Base-by-base conservation (phyloP, 2,113 vertebrate genomes). In the Verasper variegatus region DNA sequence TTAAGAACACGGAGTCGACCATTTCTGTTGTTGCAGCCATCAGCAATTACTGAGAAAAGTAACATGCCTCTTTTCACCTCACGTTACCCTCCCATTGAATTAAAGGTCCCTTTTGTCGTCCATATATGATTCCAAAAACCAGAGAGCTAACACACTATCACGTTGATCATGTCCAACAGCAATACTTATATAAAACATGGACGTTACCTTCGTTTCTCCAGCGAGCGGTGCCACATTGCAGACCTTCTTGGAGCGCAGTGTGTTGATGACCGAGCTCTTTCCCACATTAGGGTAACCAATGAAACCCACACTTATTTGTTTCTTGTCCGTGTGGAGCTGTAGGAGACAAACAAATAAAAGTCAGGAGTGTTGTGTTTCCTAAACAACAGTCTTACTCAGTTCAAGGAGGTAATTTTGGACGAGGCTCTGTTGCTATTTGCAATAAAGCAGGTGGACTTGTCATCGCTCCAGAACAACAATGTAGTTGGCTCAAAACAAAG, bases 271-370 rank as follows among this genome's bases (percentile, higher is more conserved):
- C 0, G 98, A 99, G 89, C 98, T 99, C 90, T 99, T 99, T 88
- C 98, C 98, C 72, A 99, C 98, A 1, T 99, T 99, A 3, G 98
- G 98, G 82, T 99, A 99, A 37, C 98, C 98, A 21, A 99, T 99
- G 91, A 99, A 99, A 18, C 98, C 98, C 57, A 99, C 97, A 0
- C 98, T 99, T 91, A 99, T 99, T 95, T 99, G 98, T 40, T 99
- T 99, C 94, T 99, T 99, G 92, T 99, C 98, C 64, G 95, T 95
- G 86, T 99, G 98, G 21, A 99, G 92, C 98, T 99, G 94, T 78
- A 71, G 76, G 85, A 82, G 60, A 64, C 21, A 59, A 77, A 68
- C 55, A 59, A 85, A 54, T 21, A 1, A 42, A 76, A 68, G 58
- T 84, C 60, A 86, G 2, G 58, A 26, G 62, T 63, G 57, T 31